phyloP scores from a whole-genome alignment of 2,113 vertebrate species.

The Malurus melanocephalus region DNA sequence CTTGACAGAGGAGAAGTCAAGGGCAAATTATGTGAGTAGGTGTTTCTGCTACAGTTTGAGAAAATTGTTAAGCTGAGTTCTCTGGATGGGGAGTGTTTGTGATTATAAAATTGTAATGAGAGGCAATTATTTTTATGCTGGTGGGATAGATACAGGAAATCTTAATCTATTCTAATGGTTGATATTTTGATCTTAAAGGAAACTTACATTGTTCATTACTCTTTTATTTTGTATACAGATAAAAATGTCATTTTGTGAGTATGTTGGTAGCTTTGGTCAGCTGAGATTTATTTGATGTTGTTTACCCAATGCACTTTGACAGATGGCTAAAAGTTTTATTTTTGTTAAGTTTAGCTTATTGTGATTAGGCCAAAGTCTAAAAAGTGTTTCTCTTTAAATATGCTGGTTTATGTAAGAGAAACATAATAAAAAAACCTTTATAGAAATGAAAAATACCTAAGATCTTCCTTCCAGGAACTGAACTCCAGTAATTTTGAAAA shows the following conservation, averaged over 20 bases:
- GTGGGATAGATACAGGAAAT: background rate
- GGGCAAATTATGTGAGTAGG: background rate
- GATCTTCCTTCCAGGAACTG: background rate
- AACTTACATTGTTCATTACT: background rate
- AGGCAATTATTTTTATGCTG: background rate
- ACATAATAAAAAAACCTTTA: background rate
- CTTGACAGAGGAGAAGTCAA: background rate
- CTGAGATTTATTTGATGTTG: background rate
- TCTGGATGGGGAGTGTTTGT: background rate
- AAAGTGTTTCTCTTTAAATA: background rate
- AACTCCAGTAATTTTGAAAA: background rate
- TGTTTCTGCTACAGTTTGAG: background rate
- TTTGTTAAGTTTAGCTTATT: background rate
- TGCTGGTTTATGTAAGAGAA: background rate
- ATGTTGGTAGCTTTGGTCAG: background rate
- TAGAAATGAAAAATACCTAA: background rate
- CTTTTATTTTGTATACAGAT: background rate
- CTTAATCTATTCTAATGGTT: background rate
- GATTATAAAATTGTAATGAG: background rate
- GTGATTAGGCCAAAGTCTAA: background rate
- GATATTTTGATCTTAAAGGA: background rate
- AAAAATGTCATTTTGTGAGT: background rate
- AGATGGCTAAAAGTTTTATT: background rate
- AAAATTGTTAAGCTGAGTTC: background rate
- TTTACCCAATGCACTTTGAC: background rate